These are phyloP conservation scores for Hoplodrina ambigua DNA, from an alignment of 2,888 invertebrate species.

Conservation along the genomic window DNA sequence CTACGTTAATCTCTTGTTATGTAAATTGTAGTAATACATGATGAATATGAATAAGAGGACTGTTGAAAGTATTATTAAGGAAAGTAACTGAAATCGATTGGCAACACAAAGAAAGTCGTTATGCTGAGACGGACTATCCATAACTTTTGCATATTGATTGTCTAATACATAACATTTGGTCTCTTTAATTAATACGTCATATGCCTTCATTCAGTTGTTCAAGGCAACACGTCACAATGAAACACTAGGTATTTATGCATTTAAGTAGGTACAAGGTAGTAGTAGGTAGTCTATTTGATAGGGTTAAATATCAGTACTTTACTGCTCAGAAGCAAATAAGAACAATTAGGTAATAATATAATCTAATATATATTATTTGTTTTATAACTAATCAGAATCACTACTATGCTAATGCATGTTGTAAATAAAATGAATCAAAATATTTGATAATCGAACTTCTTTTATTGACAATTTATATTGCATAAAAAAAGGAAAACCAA, in stretches of 20 bases:
- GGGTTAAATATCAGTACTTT: conserved; percentile 14
- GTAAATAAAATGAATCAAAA: conserved; percentile 7
- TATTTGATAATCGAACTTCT: not conserved
- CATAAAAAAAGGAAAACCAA: not conserved
- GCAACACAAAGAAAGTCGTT: conserved; percentile 59
- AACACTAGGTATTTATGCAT: conserved; percentile 39
- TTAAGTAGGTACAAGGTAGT: conserved; percentile 49
- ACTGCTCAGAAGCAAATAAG: conserved; percentile 28
- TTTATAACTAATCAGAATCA: conserved; percentile 10
- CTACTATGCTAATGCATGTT: conserved; percentile 10
- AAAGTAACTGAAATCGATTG: conserved; percentile 51
- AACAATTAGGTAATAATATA: conserved; percentile 2
- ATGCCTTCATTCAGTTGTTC: conserved; percentile 43
- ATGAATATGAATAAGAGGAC: conserved; percentile 52
- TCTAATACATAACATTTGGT: conserved; percentile 53
- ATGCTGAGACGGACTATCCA: conserved; percentile 42
- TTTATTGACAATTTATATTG: not conserved
- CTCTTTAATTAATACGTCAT: conserved; percentile 59
- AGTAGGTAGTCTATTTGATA: conserved; percentile 50
- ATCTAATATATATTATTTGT: conserved; percentile 12
- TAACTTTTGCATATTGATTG: conserved; percentile 54
- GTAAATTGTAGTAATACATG: conserved; percentile 41
- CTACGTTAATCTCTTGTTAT: conserved; percentile 50
- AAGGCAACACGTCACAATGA: conserved; percentile 40
- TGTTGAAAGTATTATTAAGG: conserved; percentile 53